These are phyloP conservation scores for Python bivittatus DNA, from an alignment of 2,113 vertebrate species.

Conservation along the genomic window DNA sequence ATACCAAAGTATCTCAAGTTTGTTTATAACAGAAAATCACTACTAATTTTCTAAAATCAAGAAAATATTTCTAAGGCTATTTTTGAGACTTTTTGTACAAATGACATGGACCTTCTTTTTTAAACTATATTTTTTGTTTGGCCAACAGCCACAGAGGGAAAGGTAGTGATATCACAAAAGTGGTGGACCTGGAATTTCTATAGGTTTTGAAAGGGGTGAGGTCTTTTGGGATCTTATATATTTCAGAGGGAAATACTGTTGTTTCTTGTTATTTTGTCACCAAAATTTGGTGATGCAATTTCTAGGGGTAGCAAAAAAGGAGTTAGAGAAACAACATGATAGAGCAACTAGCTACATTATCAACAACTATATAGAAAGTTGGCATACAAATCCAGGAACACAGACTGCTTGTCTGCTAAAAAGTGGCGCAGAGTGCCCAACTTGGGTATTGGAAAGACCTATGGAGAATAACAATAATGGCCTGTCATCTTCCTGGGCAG, in stretches of 20 bases:
- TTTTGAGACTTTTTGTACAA: not conserved
- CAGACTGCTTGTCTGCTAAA: no score
- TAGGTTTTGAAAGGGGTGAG: no score
- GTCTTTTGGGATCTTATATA: no score
- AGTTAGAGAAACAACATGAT: no score
- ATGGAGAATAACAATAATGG: not conserved
- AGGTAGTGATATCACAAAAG: no score
- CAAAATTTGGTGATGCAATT: no score
- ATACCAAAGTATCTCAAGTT: not conserved
- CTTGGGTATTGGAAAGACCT: not conserved
- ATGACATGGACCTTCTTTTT: not conserved
- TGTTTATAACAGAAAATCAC: not conserved
- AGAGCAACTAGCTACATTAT: not conserved
- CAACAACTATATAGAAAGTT: not conserved
- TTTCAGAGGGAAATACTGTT: no score
- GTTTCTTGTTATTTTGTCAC: no score
- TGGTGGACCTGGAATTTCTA: no score
- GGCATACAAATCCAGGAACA: not conserved
- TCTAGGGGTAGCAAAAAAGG: no score
- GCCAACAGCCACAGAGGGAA: no score
- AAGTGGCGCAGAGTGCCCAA: not conserved
- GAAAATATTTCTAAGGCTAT: not conserved
- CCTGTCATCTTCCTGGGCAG: not conserved
- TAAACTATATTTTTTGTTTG: no score
- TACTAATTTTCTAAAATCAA: constrained; percentile 13